Conservation (phyloP, 2,888 invertebrate species). For the Cataglyphis altisquamis region DNA sequence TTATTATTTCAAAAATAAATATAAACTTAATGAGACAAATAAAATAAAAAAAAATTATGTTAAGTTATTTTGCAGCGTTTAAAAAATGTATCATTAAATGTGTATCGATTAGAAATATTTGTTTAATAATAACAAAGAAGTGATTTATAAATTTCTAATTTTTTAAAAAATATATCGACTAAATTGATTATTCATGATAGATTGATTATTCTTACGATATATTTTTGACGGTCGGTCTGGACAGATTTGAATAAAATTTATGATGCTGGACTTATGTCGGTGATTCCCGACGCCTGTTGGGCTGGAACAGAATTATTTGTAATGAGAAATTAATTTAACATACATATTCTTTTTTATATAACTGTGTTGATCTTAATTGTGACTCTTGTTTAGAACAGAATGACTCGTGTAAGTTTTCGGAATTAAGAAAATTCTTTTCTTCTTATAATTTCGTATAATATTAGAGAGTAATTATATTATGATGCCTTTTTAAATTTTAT, state of each 20-base stretch:
- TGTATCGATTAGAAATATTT: neutral
- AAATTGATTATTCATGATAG: conserved; percentile 17
- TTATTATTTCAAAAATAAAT: neutral
- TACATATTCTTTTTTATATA: neutral
- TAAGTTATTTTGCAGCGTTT: neutral
- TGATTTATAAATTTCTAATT: neutral
- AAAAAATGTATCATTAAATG: neutral
- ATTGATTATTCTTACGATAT: conserved; percentile 15
- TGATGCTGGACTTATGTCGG: neutral
- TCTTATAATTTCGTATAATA: neutral
- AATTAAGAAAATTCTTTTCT: neutral
- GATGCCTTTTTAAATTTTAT: neutral
- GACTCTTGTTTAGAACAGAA: neutral
- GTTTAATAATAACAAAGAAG: neutral
- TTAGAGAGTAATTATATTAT: neutral
- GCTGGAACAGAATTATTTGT: conserved; percentile 40
- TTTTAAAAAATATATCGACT: neutral
- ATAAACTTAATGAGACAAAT: neutral
- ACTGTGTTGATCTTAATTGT: neutral
- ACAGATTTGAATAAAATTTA: neutral
- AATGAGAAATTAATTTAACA: conserved; percentile 16
- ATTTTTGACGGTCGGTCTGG: conserved; percentile 1
- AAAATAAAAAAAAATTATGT: neutral
- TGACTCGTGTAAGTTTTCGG: neutral
- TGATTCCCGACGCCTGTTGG: neutral